Evolutionary conservation across 2,113 vertebrate genomes (phyloP).

Genomic region (Antechinus flavipes): DNA sequence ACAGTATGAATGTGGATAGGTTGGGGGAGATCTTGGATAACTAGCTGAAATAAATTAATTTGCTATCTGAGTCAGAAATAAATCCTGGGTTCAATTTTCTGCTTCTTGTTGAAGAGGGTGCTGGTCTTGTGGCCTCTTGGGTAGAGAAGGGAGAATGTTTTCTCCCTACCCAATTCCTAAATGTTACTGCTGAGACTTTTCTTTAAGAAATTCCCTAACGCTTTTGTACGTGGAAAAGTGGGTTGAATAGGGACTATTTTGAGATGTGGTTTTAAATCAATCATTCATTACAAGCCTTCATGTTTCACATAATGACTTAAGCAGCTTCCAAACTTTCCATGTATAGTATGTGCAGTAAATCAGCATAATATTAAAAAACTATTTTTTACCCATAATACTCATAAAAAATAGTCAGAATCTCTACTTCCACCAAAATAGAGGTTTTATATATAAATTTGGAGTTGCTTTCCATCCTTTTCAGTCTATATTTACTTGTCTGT

Average conservation of each 20-base stretch:
- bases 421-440: not conserved
- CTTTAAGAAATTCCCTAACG: not conserved
- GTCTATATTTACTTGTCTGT: not conserved
- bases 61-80: not conserved
- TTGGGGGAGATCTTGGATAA: not conserved
- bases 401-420: not conserved
- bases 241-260: not conserved
- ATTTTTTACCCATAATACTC: not conserved
- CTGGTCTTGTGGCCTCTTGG: not conserved
- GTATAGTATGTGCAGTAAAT: not conserved
- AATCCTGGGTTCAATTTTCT: not conserved
- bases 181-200: not conserved
- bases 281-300: conserved; percentile 22
- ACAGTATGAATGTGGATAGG: not conserved
- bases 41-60: not conserved
- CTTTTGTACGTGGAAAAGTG: not conserved
- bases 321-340: not conserved
- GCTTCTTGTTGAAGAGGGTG: not conserved
- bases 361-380: not conserved
- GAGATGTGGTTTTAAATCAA: conserved; percentile 7
- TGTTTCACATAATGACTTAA: conserved; percentile 12
- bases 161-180: not conserved
- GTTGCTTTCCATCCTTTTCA: not conserved
- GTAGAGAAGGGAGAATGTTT: not conserved
- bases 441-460: not conserved